A percentile compares a stretch with the other conserved stretches of the same genome.
Evolutionary conservation across 2,797 vertebrate genomes (phyloP).

Genomic region (Lates japonicus): DNA sequence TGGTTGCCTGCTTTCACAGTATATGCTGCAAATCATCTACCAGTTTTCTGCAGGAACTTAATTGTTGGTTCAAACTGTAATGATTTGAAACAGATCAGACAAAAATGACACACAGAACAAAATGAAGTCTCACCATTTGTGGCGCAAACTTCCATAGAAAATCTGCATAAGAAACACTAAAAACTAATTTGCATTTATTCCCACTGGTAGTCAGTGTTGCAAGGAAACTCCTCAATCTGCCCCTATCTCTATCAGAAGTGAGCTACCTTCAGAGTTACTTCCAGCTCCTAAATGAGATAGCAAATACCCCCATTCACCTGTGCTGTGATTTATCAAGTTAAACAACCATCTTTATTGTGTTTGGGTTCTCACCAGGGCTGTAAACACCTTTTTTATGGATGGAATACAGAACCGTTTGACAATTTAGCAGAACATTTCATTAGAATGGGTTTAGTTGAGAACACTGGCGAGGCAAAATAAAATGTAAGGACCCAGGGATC

Average conservation of each 20-base stretch:
- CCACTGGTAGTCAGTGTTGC: not conserved
- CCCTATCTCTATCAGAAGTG: slow-evolving; percentile 34
- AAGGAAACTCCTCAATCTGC: slow-evolving; percentile 17
- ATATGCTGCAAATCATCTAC: not conserved
- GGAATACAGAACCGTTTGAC: slow-evolving; percentile 79
- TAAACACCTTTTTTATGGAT: slow-evolving; percentile 81
- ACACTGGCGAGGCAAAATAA: slow-evolving; percentile 82
- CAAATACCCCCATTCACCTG: slow-evolving; percentile 80
- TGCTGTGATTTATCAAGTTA: slow-evolving; percentile 79
- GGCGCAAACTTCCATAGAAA: not conserved
- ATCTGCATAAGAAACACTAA: not conserved
- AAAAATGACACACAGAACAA: not conserved
- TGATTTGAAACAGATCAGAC: not conserved
- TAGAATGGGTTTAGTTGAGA: slow-evolving; percentile 84
- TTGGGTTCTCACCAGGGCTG: slow-evolving; percentile 78
- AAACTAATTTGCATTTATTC: not conserved
- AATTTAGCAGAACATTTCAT: slow-evolving; percentile 89
- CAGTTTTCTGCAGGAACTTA: not conserved
- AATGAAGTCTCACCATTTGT: not conserved
- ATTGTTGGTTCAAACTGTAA: not conserved
- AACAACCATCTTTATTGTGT: slow-evolving; percentile 81
- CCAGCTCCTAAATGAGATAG: slow-evolving; percentile 74
- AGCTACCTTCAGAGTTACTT: slow-evolving; percentile 34
- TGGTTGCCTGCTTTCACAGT: not conserved
- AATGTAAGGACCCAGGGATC: slow-evolving; percentile 82